These are phyloP conservation scores for Stegophylla sp. DNA, from an alignment of 2,888 invertebrate genomes.

Conservation along the genomic window DNA sequence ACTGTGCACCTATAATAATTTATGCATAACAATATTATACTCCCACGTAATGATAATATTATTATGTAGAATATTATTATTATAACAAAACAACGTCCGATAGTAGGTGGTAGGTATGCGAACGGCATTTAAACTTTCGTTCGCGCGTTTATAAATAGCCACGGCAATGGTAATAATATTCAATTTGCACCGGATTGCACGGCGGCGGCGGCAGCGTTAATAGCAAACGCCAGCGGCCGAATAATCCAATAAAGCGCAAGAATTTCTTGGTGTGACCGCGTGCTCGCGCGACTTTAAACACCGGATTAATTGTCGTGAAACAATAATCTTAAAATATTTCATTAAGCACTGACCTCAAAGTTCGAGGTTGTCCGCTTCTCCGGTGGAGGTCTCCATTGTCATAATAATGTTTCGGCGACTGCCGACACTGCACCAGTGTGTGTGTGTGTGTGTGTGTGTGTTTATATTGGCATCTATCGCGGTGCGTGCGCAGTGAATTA, in stretches of 20 bases:
- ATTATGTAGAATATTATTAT: neutral
- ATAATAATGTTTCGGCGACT: conserved; percentile 27
- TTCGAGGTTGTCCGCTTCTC: conserved; percentile 56
- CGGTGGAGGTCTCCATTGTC: conserved; percentile 49
- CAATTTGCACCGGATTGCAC: conserved; percentile 2
- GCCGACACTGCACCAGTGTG: no score
- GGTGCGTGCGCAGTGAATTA: conserved; percentile 2
- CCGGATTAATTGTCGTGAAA: conserved; percentile 41
- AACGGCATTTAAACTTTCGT: neutral
- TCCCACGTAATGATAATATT: no score
- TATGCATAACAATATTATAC: neutral
- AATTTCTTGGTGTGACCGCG: conserved; percentile 48
- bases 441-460: no score
- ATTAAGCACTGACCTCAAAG: conserved; percentile 49
- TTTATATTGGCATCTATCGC: conserved; percentile 52
- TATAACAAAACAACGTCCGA: neutral
- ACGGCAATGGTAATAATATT: neutral
- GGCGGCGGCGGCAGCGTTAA: neutral
- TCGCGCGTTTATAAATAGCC: neutral
- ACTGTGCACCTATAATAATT: neutral
- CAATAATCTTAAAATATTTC: conserved; percentile 47
- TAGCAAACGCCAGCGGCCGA: neutral
- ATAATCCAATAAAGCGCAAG: conserved; percentile 33
- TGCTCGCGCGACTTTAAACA: no score
- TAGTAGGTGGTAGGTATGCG: no score